Percentiles rank a stretch among this genome's conserved stretches.
Conservation (phyloP, 1,140 invertebrate species). For the Rhizoglyphus robini region DNA sequence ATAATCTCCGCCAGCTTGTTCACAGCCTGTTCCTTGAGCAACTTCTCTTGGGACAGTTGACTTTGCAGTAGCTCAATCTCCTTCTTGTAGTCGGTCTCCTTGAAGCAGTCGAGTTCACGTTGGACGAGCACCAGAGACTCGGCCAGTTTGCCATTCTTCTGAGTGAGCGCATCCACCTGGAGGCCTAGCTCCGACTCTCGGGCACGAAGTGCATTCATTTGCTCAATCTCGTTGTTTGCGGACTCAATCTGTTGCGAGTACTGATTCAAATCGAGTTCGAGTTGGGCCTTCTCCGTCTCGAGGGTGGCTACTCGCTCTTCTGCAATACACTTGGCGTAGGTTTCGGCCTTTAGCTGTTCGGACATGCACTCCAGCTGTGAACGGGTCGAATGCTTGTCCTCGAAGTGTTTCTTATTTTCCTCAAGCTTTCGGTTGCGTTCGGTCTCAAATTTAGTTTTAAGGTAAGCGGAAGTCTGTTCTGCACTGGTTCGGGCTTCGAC, state of each 20-base stretch:
- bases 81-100: background rate
- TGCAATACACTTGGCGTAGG: constrained; percentile 72
- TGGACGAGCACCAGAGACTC: constrained; percentile 42
- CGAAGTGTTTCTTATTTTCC: constrained; percentile 60
- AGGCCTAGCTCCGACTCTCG: constrained; percentile 51
- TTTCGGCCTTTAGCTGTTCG: constrained; percentile 76
- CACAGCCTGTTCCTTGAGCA: constrained; percentile 50
- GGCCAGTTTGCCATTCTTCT: constrained; percentile 53
- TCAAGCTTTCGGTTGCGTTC: constrained; percentile 65
- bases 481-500: constrained; percentile 62
- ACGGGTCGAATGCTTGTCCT: constrained; percentile 55
- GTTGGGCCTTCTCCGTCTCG: constrained; percentile 93
- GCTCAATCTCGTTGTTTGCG: constrained; percentile 65
- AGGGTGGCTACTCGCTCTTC: constrained; percentile 87
- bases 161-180: constrained; percentile 47
- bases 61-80: constrained; percentile 69
- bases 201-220: constrained; percentile 54
- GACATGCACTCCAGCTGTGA: constrained; percentile 76
- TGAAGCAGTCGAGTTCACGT: constrained; percentile 35
- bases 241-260: constrained; percentile 64
- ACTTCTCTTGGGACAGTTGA: constrained; percentile 64
- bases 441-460: constrained; percentile 71
- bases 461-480: constrained; percentile 57
- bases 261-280: constrained; percentile 83
- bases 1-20: constrained; percentile 94